A percentile compares a stretch with the other conserved stretches of the same genome.
Conservation (phyloP, 2,797 vertebrate species). For the Apogon hyalosoma region DNA sequence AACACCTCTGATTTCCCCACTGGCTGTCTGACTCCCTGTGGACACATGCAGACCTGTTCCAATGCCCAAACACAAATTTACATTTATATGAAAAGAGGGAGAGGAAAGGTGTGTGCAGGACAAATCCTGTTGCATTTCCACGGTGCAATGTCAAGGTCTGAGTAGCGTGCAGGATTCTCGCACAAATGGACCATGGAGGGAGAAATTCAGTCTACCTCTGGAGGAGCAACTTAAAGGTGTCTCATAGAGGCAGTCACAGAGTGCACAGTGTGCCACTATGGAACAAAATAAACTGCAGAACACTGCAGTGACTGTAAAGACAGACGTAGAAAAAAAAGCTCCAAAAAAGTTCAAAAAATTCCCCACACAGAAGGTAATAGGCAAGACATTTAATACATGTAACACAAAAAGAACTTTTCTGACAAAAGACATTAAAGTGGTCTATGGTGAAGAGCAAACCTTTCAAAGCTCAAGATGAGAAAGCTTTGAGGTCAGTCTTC, state of each 20-base stretch:
- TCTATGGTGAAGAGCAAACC: slow-evolving; percentile 2
- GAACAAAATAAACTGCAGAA: slow-evolving; percentile 60
- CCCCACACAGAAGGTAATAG: slow-evolving; percentile 19
- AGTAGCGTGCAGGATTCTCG: slow-evolving; percentile 48
- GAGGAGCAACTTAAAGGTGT: slow-evolving; percentile 64
- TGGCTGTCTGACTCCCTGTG: slow-evolving; percentile 58
- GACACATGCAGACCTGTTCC: slow-evolving; percentile 70
- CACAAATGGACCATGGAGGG: slow-evolving; percentile 67
- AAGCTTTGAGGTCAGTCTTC: slow-evolving; percentile 16
- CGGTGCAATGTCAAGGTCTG: slow-evolving; percentile 68
- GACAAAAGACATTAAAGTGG: slow-evolving; percentile 31
- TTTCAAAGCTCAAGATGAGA: slow-evolving; percentile 44
- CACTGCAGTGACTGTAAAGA: slow-evolving; percentile 51
- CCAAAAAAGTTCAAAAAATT: neutral
- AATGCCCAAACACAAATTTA: slow-evolving; percentile 78
- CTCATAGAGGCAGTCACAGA: slow-evolving; percentile 57
- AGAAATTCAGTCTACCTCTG: slow-evolving; percentile 68
- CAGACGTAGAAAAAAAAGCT: neutral
- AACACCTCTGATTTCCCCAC: slow-evolving; percentile 73
- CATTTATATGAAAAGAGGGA: slow-evolving; percentile 82
- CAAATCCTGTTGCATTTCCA: slow-evolving; percentile 72
- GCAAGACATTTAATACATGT: slow-evolving; percentile 11
- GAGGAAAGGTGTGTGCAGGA: slow-evolving; percentile 67
- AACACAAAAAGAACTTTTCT: slow-evolving; percentile 8
- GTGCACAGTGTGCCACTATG: slow-evolving; percentile 53